Evolutionary conservation across 2,888 invertebrate species (phyloP).

Genomic region (Onthophagus sagittarius): DNA sequence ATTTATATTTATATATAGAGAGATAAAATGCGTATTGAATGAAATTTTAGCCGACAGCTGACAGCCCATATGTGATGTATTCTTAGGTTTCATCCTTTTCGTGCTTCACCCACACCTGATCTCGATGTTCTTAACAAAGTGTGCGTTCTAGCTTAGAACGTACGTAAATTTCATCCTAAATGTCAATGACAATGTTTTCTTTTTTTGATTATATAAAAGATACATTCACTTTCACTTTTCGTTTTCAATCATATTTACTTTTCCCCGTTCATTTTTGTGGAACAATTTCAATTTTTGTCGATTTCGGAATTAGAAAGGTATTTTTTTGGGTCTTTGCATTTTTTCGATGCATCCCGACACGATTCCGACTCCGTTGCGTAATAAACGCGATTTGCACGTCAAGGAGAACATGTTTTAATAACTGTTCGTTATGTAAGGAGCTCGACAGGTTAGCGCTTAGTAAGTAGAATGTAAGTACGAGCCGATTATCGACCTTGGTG

Average conservation of each 20-base stretch:
- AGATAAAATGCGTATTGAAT: not conserved
- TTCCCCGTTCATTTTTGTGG: no score
- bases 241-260: no score
- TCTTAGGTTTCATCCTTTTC: not conserved
- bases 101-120: not conserved
- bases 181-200: slow-evolving; percentile 3
- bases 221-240: not conserved
- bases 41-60: not conserved
- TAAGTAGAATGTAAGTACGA: not conserved
- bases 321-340: not conserved
- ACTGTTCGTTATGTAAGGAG: not conserved
- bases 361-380: not conserved
- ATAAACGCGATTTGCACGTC: not conserved
- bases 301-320: not conserved
- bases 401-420: not conserved
- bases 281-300: no score
- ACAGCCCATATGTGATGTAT: not conserved
- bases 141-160: not conserved
- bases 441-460: not conserved
- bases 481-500: slow-evolving; percentile 16
- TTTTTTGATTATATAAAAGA: not conserved
- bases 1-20: no score
- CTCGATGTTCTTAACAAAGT: not conserved
- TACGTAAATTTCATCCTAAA: not conserved
- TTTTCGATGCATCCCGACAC: not conserved